Percentiles rank a stretch among this genome's conserved stretches.
Evolutionary conservation across 2,113 vertebrate species (phyloP).

Genomic region (human (Homo sapiens)): DNA sequence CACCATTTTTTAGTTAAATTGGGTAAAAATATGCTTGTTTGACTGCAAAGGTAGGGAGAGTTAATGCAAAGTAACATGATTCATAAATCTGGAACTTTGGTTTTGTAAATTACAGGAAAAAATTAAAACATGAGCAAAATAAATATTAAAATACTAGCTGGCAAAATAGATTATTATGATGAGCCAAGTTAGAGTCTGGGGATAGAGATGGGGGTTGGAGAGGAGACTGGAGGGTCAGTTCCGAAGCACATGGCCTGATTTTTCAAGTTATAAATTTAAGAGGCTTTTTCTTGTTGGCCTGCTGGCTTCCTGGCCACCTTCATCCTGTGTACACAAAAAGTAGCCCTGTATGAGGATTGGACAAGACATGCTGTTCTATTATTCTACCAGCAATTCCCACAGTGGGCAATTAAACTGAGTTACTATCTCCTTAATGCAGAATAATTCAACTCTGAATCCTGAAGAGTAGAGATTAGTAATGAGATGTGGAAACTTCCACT

Average conservation of each 20-base stretch:
- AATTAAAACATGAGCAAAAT: slow-evolving; percentile 1
- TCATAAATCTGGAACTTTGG: background rate
- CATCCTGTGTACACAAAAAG: background rate
- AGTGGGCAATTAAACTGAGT: slow-evolving; percentile 27
- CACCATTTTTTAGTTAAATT: background rate
- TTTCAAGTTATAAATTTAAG: slow-evolving; percentile 25
- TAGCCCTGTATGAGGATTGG: background rate
- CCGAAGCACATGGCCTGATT: background rate
- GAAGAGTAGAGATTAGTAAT: slow-evolving; percentile 30
- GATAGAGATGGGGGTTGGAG: background rate
- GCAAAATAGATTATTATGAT: background rate
- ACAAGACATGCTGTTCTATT: background rate
- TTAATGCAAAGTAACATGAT: background rate
- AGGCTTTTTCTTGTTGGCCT: background rate
- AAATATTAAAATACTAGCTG: background rate
- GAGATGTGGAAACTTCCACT: background rate
- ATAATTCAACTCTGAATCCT: slow-evolving; percentile 46
- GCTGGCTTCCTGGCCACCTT: background rate
- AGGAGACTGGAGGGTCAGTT: background rate
- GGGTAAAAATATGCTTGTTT: background rate
- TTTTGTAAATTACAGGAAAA: background rate
- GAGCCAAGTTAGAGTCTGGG: background rate
- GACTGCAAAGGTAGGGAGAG: background rate
- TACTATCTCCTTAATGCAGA: background rate
- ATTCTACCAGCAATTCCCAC: slow-evolving; percentile 20